These are phyloP conservation scores for Leucopsar rothschildi DNA, from an alignment of 2,113 vertebrate species.

Conservation along the genomic window DNA sequence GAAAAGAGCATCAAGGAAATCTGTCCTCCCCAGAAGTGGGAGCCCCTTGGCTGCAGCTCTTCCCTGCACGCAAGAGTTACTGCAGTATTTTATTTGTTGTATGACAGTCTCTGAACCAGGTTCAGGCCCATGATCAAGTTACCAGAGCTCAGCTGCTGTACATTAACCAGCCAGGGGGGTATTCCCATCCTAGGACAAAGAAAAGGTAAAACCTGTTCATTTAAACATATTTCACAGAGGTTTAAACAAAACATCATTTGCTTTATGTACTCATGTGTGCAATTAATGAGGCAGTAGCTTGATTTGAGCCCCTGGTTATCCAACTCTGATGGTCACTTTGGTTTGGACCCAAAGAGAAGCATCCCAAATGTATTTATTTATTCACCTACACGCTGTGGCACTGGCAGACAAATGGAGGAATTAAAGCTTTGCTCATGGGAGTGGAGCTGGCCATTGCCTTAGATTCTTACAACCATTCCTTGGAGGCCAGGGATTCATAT, in stretches of 20 bases:
- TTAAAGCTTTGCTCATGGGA: not conserved
- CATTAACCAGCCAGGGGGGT: not conserved
- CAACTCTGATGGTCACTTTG: not conserved
- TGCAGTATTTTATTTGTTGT: not conserved
- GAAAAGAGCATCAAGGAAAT: not conserved
- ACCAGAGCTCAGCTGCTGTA: not conserved
- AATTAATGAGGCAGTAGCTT: not conserved
- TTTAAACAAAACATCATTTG: not conserved
- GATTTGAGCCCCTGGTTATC: not conserved
- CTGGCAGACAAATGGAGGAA: not conserved
- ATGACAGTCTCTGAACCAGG: not conserved
- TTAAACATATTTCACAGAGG: not conserved
- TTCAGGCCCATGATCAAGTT: not conserved
- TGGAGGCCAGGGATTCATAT: fast-evolving
- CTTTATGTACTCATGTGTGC: fast-evolving
- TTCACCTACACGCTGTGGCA: fast-evolving
- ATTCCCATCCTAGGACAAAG: not conserved
- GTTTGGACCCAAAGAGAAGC: not conserved
- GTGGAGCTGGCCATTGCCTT: fast-evolving
- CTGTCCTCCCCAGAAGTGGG: not conserved
- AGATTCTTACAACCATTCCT: not conserved
- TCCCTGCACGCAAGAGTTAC: fast-evolving
- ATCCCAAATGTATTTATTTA: not conserved
- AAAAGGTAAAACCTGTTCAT: not conserved
- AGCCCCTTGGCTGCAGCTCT: not conserved